A percentile compares a stretch with the other conserved stretches of the same genome.
Conservation (phyloP, 2,888 invertebrate genomes). For the Antitype chi region DNA sequence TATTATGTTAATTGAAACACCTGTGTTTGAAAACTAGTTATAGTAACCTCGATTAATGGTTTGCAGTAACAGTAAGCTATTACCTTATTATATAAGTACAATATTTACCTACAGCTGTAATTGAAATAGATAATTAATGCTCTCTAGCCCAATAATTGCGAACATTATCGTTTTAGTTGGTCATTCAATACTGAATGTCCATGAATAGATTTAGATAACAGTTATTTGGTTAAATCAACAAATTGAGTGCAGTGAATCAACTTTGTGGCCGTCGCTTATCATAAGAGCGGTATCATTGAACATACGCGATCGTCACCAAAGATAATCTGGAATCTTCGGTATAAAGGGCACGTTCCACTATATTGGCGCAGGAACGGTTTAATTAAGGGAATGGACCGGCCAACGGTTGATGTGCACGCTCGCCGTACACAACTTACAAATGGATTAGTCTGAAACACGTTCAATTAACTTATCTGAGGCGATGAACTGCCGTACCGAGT, state of each 20-base stretch:
- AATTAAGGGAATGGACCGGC: slow-evolving; percentile 86
- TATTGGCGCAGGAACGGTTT: slow-evolving; percentile 79
- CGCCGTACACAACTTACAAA: slow-evolving; percentile 78
- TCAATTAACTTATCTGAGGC: slow-evolving; percentile 77
- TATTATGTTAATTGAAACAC: slow-evolving; percentile 16
- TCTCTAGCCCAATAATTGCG: slow-evolving; percentile 34
- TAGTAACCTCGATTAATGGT: slow-evolving; percentile 43
- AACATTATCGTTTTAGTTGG: slow-evolving; percentile 43
- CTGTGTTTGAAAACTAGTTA: slow-evolving; percentile 35
- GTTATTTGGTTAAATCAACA: slow-evolving; percentile 55
- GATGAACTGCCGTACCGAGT: slow-evolving; percentile 66
- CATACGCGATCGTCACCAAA: slow-evolving; percentile 57
- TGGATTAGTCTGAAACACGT: slow-evolving; percentile 85
- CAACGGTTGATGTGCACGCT: slow-evolving; percentile 70
- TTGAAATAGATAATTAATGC: slow-evolving; percentile 42
- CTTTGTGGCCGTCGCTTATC: slow-evolving; percentile 54
- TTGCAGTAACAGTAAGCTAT: slow-evolving; percentile 28
- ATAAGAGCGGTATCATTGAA: slow-evolving; percentile 57
- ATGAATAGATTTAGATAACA: slow-evolving; percentile 35
- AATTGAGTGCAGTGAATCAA: slow-evolving; percentile 59
- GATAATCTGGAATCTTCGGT: slow-evolving; percentile 64
- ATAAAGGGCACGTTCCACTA: slow-evolving; percentile 70
- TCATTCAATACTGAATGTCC: slow-evolving; percentile 17
- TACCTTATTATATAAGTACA: slow-evolving; percentile 3
- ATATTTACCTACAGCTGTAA: slow-evolving; percentile 10